Evolutionary conservation across 2,113 vertebrate species (phyloP), one percentile per base, ranked within the genome.

Genomic region (Catharus bicknelli): DNA sequence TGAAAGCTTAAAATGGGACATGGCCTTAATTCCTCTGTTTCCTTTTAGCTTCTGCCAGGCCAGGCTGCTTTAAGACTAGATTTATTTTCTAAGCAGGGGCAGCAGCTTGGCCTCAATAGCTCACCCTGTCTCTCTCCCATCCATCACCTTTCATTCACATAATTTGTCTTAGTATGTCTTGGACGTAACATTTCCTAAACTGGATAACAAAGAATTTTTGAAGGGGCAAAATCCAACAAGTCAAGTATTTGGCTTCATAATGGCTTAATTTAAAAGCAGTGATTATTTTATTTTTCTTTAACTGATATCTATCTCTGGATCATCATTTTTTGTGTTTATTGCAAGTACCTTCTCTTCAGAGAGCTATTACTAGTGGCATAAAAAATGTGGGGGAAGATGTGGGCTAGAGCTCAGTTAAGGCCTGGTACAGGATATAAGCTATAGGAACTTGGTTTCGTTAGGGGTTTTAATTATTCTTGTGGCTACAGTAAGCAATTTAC

Each of bases 31-130:
- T 72, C 42, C 8, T 70, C 30, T 2, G 1, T 51, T 90, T 59
- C 63, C 23, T 88, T 91, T 91, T 69, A 80, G 67, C 55, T 67
- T 77, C 51, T 69, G 67, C 85, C 67, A 73, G 75, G 42, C 63
- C 75, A 93, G 91, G 54, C 74, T 90, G 59, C 29, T 80, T 88
- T 91, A 88, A 95, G 63, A 70, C 51, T 88, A 93, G 95, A 96
- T 95, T 90, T 95, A 77, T 53, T 58, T 79, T 90, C 72, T 93
- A 83, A 94, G 85, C 77, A 85, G 75, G 82, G 82, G 63, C 82
- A 93, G 67, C 70, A 87, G 51, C 75, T 93, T 93, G 92, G 79
- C 94, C 92, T 86, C 51, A 80, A 80, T 86, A 90, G 47, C 59
- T 95, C 18, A 22, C 55, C 32, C 75, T 29, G 13, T 17, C 30